phyloP scores from a whole-genome alignment of 2,888 invertebrate species.

The Amphiduros pacificus region DNA sequence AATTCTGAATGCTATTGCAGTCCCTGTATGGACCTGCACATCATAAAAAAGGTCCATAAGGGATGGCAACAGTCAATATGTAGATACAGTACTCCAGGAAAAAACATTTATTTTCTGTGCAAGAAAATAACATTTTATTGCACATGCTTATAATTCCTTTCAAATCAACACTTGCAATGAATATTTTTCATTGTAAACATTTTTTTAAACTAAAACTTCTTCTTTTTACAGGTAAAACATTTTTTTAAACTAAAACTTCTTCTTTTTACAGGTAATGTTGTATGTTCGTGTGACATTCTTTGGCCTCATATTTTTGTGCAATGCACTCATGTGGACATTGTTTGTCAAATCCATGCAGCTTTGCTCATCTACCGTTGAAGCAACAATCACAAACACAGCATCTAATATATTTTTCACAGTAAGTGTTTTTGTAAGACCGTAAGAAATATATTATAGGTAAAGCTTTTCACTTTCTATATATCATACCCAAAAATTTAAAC shows the following conservation, averaged over 20 bases:
- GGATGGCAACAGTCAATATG: no score
- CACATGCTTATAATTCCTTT: neutral
- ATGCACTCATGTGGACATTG: slow-evolving; percentile 62
- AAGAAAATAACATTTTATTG: no score
- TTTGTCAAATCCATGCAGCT: slow-evolving; percentile 61
- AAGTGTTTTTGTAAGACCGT: slow-evolving; percentile 30
- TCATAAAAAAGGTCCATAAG: no score
- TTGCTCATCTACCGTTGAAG: slow-evolving; percentile 60
- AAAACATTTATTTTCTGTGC: no score
- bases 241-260: slow-evolving; percentile 5
- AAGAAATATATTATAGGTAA: neutral
- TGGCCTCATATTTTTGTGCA: slow-evolving; percentile 57
- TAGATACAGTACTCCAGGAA: no score
- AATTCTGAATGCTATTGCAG: no score
- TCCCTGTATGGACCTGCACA: no score
- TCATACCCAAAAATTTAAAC: neutral
- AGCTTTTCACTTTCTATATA: neutral
- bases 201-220: neutral
- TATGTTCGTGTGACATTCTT: slow-evolving; percentile 52
- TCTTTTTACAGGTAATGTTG: slow-evolving; percentile 44
- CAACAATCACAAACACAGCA: slow-evolving; percentile 62
- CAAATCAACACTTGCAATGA: neutral
- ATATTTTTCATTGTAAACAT: neutral
- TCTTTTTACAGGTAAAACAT: neutral
- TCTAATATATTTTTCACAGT: slow-evolving; percentile 62